Percentiles rank a stretch among this genome's conserved stretches.
phyloP scores from a whole-genome alignment of 1,140 invertebrate genomes.

The Nebria ingens region DNA sequence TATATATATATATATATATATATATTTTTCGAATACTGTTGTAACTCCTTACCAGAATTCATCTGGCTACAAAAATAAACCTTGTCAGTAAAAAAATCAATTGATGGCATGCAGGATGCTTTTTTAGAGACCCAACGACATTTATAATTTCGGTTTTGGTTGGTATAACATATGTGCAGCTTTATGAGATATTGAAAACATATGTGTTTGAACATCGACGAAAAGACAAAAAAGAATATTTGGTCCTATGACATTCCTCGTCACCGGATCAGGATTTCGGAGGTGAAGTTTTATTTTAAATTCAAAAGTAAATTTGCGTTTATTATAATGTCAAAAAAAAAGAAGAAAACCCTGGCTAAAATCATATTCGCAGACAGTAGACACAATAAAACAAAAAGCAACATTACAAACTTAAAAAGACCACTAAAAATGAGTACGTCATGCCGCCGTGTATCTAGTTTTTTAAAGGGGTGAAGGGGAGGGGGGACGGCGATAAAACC shows the following conservation, averaged over 20 bases:
- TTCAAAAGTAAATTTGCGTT: background rate
- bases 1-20: too few species aligned
- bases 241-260: too few species aligned
- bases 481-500: background rate
- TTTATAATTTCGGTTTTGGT: constrained; percentile 2
- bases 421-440: background rate
- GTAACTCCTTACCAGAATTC: background rate
- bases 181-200: constrained; percentile 21
- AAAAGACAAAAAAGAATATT: constrained; percentile 6
- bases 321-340: background rate
- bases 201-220: constrained; percentile 9
- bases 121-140: constrained; percentile 4
- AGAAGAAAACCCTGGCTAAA: background rate
- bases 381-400: background rate
- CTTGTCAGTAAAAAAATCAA: background rate
- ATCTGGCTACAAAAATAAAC: constrained; percentile 4
- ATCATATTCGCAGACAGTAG: background rate
- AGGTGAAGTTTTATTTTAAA: too few species aligned
- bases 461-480: too few species aligned
- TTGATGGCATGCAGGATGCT: background rate
- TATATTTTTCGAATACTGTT: too few species aligned
- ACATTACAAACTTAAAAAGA: background rate
- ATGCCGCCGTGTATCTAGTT: too few species aligned
- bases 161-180: constrained; percentile 18
- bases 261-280: too few species aligned